Evolutionary conservation across 2,113 vertebrate species (phyloP), one percentile per base, ranked within the genome.

Genomic region (Reinhardtius hippoglossoides): DNA sequence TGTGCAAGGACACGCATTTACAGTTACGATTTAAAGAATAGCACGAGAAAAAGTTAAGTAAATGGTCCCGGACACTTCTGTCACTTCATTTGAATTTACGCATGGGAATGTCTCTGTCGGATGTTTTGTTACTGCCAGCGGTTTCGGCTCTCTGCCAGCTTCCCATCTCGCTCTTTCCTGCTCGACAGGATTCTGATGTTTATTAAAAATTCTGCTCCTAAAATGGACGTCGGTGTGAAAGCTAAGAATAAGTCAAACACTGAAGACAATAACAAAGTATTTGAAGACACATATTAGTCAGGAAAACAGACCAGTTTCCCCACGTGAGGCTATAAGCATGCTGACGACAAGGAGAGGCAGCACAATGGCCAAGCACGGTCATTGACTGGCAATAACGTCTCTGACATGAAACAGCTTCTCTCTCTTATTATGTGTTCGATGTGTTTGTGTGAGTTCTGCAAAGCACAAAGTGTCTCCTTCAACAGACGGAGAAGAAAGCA

Each of bases 161-260:
- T 88, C 85, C 75, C 68, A 68, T 75, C 24, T 35, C 84, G n/a
- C 16, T 66, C 55, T 67, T 91, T 87, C 90, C 88, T 92, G 81
- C 67, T 71, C 26, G 59, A 85, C 86, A 76, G 87, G 83, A 84
- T 80, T 67, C 67, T 64, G 16, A 18, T 75, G 37, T 12, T 71
- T 62, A 52, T 74, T 35, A 27, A 46, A 48, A 23, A 20, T 0
- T 3, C 21, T 14, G 55, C 12, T 44, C 63, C 63, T 63, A n/a
- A 63, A 80, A 73, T 59, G 61, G 48, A 50, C 48, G 48, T 44
- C 37, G 37, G 67, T 16, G 0, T 1, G 0, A n/a, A 57, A 12
- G 14, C 65, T 57, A 50, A 67, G 3, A 31, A 31, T 31, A 5
- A 31, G 37, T 46, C n/a, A 9, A 50, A 64, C 55, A 54, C 23